Base-by-base conservation (phyloP, 1,140 invertebrate species). In the Amphibalanus amphitrite region DNA sequence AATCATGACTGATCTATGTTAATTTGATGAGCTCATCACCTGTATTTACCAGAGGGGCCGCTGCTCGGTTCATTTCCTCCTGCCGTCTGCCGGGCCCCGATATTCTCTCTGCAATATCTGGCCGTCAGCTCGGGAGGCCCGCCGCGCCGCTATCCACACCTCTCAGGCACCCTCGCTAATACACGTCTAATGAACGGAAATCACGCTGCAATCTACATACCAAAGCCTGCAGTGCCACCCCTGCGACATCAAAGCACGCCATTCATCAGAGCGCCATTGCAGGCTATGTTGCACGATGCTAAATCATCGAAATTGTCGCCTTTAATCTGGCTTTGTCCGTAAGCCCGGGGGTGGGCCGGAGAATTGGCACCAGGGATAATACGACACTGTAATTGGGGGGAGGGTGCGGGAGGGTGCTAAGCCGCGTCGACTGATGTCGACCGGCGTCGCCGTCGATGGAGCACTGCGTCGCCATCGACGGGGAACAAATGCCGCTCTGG, bases 261-360 rank as follows among this genome's bases (percentile, higher is more conserved):
- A 59, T 59, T 59, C 47, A 59, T 59, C 47, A 59, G 47, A 3
- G 47, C 47, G 17, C 13, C 17, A 23, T 59, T 59, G 47, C 47
- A 59, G 47, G 47, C 13, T 59, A 20, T 20, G 47, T 59, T 59
- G 47, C 47, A 59, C 47, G 47, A 23, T 20, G 47, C 20, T 59
- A 59, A 59, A 59, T 59, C 47, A 59, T 59, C 47, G 47, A 59
- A 59, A 59, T 59, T 59, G 47, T 59, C 47, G 47, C 47, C 47
- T 59, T 23, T 59, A 59, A 59, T 59, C 47, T 59, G 47, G 47
- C 47, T 59, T 59, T 59, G 47, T 59, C 47, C 47, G 47, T 59
- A 59, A 59, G 47, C 47, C 47, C 47, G 23, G 47, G 17, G 47
- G 47, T 20, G 47, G 47, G 47, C 47, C 17, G 10, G 47, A 59